These are phyloP conservation scores for Acanthurus tractus DNA, from an alignment of 2,797 vertebrate species.

Conservation along the genomic window DNA sequence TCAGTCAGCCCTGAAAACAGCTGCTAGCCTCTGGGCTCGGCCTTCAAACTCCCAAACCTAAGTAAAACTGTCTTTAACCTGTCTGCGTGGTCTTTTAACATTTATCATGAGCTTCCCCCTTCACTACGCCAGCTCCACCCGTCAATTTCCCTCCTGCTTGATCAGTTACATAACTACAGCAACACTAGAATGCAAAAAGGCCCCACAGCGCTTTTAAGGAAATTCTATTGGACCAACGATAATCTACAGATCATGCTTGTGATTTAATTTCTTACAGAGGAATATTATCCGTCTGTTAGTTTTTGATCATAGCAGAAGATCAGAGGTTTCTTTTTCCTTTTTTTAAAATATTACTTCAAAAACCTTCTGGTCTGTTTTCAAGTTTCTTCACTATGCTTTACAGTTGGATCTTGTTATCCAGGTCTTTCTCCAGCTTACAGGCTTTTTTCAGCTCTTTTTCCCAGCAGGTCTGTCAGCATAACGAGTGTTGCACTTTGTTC, in stretches of 20 bases:
- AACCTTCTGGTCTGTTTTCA: conserved; percentile 1
- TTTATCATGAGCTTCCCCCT: conserved; percentile 26
- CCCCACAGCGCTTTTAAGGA: background rate
- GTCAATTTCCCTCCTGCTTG: conserved; percentile 21
- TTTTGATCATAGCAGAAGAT: conserved; percentile 5
- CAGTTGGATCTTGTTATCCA: conserved; percentile 33
- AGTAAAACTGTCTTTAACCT: conserved; percentile 55
- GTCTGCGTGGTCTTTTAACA: conserved; percentile 53
- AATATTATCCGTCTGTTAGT: conserved; percentile 10
- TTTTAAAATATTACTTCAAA: background rate
- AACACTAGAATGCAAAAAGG: conserved; percentile 10
- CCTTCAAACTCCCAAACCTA: conserved; percentile 42
- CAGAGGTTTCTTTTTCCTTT: background rate
- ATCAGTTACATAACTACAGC: conserved; percentile 43
- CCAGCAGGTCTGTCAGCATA: background rate
- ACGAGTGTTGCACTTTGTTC: background rate
- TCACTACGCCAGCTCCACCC: background rate
- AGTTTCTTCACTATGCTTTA: background rate
- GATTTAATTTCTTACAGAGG: background rate
- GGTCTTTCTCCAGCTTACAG: background rate
- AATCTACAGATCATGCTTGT: too few species aligned
- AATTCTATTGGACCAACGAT: too few species aligned
- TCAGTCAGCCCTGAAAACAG: conserved; percentile 47
- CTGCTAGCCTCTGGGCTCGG: conserved; percentile 51
- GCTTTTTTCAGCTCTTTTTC: background rate